Conservation (phyloP, 2,888 invertebrate genomes). For the Sinopyrophorus schimmeli region DNA sequence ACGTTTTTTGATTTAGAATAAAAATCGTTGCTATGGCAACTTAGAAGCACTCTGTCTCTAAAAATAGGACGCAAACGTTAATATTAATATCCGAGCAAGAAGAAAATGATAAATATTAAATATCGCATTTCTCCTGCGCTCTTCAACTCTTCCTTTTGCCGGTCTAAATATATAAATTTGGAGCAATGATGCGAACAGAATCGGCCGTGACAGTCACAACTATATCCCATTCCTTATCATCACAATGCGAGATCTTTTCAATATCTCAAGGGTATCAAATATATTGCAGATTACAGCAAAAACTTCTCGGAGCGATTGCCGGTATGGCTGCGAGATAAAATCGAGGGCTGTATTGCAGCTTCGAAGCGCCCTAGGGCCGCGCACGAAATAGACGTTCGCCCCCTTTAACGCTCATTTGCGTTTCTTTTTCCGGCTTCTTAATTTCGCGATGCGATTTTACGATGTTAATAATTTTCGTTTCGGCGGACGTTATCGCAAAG, state of each 20-base stretch:
- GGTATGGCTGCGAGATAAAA: slow-evolving; percentile 41
- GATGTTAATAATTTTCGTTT: slow-evolving; percentile 24
- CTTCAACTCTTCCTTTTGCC: no score
- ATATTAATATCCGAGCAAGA: no score
- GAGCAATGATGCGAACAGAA: slow-evolving; percentile 29
- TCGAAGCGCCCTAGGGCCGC: slow-evolving; percentile 35
- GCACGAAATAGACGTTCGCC: slow-evolving; percentile 36
- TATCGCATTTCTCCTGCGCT: no score
- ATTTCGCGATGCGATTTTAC: background rate
- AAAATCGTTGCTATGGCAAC: no score
- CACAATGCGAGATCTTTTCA: slow-evolving; percentile 38
- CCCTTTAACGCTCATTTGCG: background rate
- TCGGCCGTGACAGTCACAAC: slow-evolving; percentile 26
- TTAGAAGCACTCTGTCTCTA: no score
- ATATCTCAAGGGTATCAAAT: slow-evolving; percentile 46
- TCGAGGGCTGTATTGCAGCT: slow-evolving; percentile 38
- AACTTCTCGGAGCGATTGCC: slow-evolving; percentile 40
- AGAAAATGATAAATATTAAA: no score
- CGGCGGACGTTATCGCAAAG: slow-evolving; percentile 1
- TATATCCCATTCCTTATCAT: slow-evolving; percentile 27
- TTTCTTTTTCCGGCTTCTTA: slow-evolving; percentile 1
- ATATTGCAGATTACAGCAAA: slow-evolving; percentile 45
- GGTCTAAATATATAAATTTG: slow-evolving; percentile 12
- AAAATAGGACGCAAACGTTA: no score
- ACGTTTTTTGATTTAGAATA: no score